phyloP scores from a whole-genome alignment of 2,797 vertebrate genomes.

The Enteromius unitaeniatus region DNA sequence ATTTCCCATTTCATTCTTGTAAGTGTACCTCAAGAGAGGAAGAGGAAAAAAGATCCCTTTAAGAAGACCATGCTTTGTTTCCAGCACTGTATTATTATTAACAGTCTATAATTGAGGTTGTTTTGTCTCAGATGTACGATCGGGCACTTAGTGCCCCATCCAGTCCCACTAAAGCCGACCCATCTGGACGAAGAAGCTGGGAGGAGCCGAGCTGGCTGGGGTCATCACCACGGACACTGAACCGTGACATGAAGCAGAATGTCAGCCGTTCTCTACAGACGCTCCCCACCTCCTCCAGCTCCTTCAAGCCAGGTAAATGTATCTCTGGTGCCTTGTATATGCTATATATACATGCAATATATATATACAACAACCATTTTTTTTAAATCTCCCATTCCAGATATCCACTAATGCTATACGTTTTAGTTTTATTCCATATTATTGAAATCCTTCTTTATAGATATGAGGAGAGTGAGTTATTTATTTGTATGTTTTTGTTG shows the following conservation, averaged over 20 bases:
- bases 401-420: background rate
- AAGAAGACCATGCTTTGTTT: background rate
- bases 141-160: slow-evolving; percentile 93
- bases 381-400: background rate
- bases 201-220: slow-evolving; percentile 97
- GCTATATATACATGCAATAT: background rate
- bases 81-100: background rate
- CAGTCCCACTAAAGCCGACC: slow-evolving; percentile 91
- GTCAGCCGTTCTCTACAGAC: slow-evolving; percentile 93
- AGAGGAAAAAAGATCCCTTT: background rate
- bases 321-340: background rate
- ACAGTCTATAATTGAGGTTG: background rate
- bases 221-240: slow-evolving; percentile 88
- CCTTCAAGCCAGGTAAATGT: slow-evolving; percentile 73
- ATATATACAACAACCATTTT: background rate
- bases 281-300: slow-evolving; percentile 83
- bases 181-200: slow-evolving; percentile 91
- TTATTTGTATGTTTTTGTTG: background rate
- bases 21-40: background rate
- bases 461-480: background rate
- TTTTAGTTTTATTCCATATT: background rate
- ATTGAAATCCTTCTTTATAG: background rate
- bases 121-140: slow-evolving; percentile 89
- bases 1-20: background rate
- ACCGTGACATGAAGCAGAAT: slow-evolving; percentile 89